phyloP scores from a whole-genome alignment of 1,140 invertebrate species.

The Grapholita molesta region DNA sequence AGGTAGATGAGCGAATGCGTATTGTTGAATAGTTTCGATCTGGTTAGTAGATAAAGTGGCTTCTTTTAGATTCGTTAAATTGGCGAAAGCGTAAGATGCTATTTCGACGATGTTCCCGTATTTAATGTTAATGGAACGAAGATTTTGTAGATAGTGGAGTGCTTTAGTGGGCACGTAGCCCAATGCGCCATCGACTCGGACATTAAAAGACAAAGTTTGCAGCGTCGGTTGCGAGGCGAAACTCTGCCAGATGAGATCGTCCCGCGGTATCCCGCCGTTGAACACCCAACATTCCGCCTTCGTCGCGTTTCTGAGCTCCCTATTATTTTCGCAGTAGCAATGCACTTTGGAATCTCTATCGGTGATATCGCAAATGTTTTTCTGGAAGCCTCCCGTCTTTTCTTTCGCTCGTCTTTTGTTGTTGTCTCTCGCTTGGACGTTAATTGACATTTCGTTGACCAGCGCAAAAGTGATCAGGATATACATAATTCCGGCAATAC shows the following conservation, averaged over 20 bases:
- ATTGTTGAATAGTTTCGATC: slow-evolving; percentile 81
- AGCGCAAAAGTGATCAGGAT: slow-evolving; percentile 62
- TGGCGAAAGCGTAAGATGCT: slow-evolving; percentile 83
- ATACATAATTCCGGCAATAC: slow-evolving; percentile 57
- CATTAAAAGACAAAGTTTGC: slow-evolving; percentile 83
- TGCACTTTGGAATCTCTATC: slow-evolving; percentile 72
- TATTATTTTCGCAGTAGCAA: slow-evolving; percentile 72
- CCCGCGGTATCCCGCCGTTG: slow-evolving; percentile 79
- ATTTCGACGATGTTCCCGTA: slow-evolving; percentile 85
- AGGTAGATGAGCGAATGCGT: slow-evolving; percentile 83
- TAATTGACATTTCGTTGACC: slow-evolving; percentile 62
- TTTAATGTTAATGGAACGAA: slow-evolving; percentile 83
- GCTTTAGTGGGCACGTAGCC: slow-evolving; percentile 84
- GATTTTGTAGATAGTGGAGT: slow-evolving; percentile 81
- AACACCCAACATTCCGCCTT: slow-evolving; percentile 83
- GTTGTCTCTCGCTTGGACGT: slow-evolving; percentile 61
- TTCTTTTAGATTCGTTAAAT: slow-evolving; percentile 82
- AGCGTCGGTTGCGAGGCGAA: slow-evolving; percentile 85
- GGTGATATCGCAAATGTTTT: slow-evolving; percentile 72
- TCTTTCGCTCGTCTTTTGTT: slow-evolving; percentile 65
- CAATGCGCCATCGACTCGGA: slow-evolving; percentile 81
- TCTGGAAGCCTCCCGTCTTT: slow-evolving; percentile 62
- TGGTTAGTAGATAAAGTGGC: slow-evolving; percentile 83
- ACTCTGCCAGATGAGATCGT: slow-evolving; percentile 83
- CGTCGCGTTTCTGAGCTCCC: slow-evolving; percentile 64